Evolutionary conservation across 2,888 invertebrate species (phyloP).

Genomic region (Athalia circularis): DNA sequence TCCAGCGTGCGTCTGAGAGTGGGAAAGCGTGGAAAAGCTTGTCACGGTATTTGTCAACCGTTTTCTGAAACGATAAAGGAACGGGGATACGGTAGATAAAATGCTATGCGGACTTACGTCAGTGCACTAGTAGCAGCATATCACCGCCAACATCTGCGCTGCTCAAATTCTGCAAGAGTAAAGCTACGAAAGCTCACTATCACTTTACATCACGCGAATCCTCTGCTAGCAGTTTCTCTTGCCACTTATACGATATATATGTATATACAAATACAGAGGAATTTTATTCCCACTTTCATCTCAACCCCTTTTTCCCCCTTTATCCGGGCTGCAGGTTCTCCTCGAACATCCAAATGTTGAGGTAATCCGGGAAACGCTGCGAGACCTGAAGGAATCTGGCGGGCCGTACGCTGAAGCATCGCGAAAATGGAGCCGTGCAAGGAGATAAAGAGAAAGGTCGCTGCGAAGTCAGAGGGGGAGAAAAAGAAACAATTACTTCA

Average conservation of each 20-base stretch:
- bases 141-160: no score
- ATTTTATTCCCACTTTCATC: constrained; percentile 24
- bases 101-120: background rate
- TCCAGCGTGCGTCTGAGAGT: background rate
- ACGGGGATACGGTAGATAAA: no score
- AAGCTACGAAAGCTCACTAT: constrained; percentile 25
- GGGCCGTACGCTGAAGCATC: background rate
- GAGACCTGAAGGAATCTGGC: constrained; percentile 1
- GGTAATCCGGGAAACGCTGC: constrained; percentile 25
- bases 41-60: background rate
- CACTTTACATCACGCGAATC: constrained; percentile 24
- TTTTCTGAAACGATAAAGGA: background rate
- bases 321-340: background rate
- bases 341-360: constrained; percentile 31
- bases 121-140: background rate
- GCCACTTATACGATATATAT: background rate
- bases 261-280: background rate
- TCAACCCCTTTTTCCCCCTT: background rate
- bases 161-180: background rate
- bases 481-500: background rate
- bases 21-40: background rate
- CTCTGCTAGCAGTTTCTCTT: background rate
- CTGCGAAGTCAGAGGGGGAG: background rate
- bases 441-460: no score
- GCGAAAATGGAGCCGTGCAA: background rate